phyloP scores from a whole-genome alignment of 2,113 vertebrate species.

The Sigmodon hispidus region DNA sequence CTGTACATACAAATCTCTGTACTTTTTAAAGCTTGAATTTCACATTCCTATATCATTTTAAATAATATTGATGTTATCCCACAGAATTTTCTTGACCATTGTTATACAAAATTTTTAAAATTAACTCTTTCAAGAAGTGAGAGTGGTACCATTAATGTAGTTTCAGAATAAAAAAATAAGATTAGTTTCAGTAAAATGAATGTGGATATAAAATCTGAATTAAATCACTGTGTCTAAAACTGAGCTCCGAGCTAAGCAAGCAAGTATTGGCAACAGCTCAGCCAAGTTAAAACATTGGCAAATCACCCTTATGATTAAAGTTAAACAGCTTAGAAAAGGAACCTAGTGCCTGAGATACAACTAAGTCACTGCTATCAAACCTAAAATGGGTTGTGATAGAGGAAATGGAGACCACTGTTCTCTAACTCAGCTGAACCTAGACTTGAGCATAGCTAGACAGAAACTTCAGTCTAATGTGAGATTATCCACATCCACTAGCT shows the following conservation, averaged over 20 bases:
- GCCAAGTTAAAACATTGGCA: slow-evolving; percentile 41
- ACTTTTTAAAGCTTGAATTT: background rate
- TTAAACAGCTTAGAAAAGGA: slow-evolving; percentile 44
- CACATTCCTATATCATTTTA: background rate
- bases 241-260: slow-evolving; percentile 20
- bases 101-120: background rate
- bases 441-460: background rate
- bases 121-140: background rate
- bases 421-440: background rate
- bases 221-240: slow-evolving; percentile 14
- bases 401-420: background rate
- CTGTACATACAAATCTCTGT: background rate
- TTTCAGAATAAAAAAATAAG: slow-evolving; percentile 31
- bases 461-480: background rate
- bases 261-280: slow-evolving; percentile 26
- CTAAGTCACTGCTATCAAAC: background rate
- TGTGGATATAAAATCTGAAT: background rate
- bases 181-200: slow-evolving; percentile 42
- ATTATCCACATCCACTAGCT: background rate
- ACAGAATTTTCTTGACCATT: background rate
- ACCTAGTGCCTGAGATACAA: background rate
- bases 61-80: slow-evolving; percentile 3
- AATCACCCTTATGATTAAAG: slow-evolving; percentile 15
- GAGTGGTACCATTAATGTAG: background rate
- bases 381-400: background rate